Evolutionary conservation across 2,113 vertebrate genomes (phyloP), one percentile per base, ranked within the genome.

Genomic region (Rhinolophus ferrumequinum): DNA sequence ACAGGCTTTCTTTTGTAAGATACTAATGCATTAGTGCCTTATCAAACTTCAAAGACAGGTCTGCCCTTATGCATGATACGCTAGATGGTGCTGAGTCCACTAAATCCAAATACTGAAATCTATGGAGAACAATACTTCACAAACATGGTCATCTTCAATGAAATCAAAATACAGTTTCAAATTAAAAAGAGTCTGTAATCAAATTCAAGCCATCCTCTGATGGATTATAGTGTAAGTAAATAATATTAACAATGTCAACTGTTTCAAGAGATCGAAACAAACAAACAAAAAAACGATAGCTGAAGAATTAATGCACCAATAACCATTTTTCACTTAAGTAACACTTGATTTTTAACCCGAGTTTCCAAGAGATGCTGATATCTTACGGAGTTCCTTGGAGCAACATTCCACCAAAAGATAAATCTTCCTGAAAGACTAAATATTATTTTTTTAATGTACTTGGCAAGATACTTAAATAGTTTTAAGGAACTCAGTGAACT

Each of bases 391-490:
- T 56, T 92, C 72, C 90, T 90, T 69, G 62, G 73, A 94, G 81
- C 16, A 92, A 75, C 67, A 96, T 72, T 97, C 90, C 77, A 88
- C 18, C 16, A 91, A 90, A 41, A 97, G 79, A 97, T 88, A 96
- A 96, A 97, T 89, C 83, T 93, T 64, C n/a, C 84, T 56, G 47
- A 96, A 95, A 96, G 93, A 95, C 87, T 94, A 96, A 90, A 96
- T 91, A 95, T 79, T 96, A 81, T 83, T 96, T 94, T 95, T 89
- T 44, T 28, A 96, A 94, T 96, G 92, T 91, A 67, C 93, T 97
- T 98, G 97, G 95, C 96, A 97, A 97, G 75, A 92, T 72, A 77
- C 72, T 94, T 83, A 86, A 94, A 97, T 98, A 96, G 97, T 97
- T 98, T 84, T 97, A 77, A 96, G 81, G 94, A 94, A 97, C 94